Evolutionary conservation across 2,797 vertebrate genomes (phyloP).

Genomic region (Phoxinus dragarum): DNA sequence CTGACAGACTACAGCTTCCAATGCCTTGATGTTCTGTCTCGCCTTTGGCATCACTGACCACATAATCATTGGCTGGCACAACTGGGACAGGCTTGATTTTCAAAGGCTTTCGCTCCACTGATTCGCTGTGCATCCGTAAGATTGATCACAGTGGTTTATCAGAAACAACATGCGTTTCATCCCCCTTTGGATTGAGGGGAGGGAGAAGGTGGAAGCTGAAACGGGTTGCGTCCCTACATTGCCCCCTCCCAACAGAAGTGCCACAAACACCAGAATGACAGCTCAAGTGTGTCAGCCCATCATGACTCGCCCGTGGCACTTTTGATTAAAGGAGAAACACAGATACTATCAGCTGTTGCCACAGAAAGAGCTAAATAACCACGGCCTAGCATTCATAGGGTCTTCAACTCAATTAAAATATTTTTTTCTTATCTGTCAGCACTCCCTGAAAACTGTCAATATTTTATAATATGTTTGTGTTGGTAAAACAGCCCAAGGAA

Average conservation of each 20-base stretch:
- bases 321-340: slow-evolving; percentile 77
- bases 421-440: slow-evolving; percentile 68
- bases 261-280: slow-evolving; percentile 65
- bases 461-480: slow-evolving; percentile 63
- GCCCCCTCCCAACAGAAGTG: slow-evolving; percentile 67
- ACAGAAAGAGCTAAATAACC: slow-evolving; percentile 69
- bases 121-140: slow-evolving; percentile 84
- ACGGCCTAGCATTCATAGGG: slow-evolving; percentile 72
- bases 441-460: slow-evolving; percentile 69
- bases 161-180: slow-evolving; percentile 83
- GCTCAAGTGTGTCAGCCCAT: slow-evolving; percentile 71
- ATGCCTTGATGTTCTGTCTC: slow-evolving; percentile 82
- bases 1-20: slow-evolving; percentile 76
- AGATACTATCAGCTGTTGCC: slow-evolving; percentile 75
- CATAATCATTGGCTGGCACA: slow-evolving; percentile 83
- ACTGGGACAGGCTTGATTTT: slow-evolving; percentile 85
- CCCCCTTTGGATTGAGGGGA: slow-evolving; percentile 73
- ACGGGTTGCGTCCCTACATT: slow-evolving; percentile 78
- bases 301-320: slow-evolving; percentile 74
- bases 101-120: slow-evolving; percentile 83
- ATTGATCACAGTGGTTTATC: slow-evolving; percentile 89
- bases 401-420: slow-evolving; percentile 77
- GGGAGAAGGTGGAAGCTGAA: slow-evolving; percentile 74
- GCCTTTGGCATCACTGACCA: slow-evolving; percentile 84
- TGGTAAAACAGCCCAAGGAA: slow-evolving; percentile 42